Evolutionary conservation across 2,888 invertebrate genomes (phyloP).

Genomic region (Synergus japonicus): DNA sequence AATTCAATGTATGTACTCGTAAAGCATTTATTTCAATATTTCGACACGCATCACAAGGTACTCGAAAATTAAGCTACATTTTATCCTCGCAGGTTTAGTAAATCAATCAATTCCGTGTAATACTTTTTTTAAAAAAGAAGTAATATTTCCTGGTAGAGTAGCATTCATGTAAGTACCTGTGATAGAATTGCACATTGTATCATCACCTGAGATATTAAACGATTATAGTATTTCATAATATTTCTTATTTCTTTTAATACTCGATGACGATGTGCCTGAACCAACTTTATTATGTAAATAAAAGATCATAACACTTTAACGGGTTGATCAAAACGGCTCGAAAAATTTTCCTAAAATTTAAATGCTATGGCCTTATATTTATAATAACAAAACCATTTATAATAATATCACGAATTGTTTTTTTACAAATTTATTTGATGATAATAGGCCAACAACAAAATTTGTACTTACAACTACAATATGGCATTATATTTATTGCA

Average conservation of each 20-base stretch:
- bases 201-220: conserved; percentile 56
- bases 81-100: not conserved
- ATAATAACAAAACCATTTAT: not conserved
- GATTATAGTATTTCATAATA: conserved; percentile 40
- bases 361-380: not conserved
- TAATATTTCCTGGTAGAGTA: conserved; percentile 53
- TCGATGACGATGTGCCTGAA: not conserved
- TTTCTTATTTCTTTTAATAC: not conserved
- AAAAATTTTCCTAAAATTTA: too few species aligned
- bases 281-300: not conserved
- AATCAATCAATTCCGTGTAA: not conserved
- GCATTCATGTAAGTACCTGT: conserved; percentile 69
- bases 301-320: not conserved
- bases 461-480: not conserved
- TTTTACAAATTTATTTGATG: not conserved
- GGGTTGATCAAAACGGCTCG: not conserved
- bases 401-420: not conserved
- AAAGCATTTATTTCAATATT: too few species aligned
- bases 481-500: not conserved
- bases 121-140: not conserved
- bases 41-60: too few species aligned
- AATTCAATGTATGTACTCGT: not conserved
- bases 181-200: conserved; percentile 70
- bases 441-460: conserved; percentile 5
- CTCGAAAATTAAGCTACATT: too few species aligned